Evolutionary conservation across 2,888 invertebrate species (phyloP).

Genomic region (Panzeria rudis): DNA sequence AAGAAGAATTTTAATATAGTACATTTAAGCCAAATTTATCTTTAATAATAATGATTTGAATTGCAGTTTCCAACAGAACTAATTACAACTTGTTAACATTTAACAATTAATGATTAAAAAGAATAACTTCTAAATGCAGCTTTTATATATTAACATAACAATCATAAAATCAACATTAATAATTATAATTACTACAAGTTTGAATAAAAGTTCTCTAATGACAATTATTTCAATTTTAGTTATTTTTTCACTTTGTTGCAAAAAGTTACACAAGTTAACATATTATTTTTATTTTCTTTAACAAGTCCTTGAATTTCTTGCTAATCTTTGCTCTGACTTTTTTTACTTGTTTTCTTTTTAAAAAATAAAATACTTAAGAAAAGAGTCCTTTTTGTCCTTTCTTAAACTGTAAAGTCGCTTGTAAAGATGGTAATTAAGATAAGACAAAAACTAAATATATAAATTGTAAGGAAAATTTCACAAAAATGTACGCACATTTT

Average conservation of each 20-base stretch:
- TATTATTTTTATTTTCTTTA: conserved; percentile 32
- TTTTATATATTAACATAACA: conserved; percentile 31
- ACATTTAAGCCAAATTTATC: neutral
- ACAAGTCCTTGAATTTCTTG: conserved; percentile 44
- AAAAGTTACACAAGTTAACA: conserved; percentile 46
- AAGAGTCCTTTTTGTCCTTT: conserved; percentile 33
- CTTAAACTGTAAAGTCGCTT: conserved; percentile 58
- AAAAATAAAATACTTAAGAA: conserved; percentile 41
- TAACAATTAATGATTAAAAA: conserved; percentile 24
- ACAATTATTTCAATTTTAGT: conserved; percentile 38
- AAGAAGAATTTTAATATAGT: neutral
- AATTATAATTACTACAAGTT: conserved; percentile 33
- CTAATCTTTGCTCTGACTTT: conserved; percentile 35
- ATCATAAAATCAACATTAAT: conserved; percentile 25
- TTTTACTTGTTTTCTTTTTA: conserved; percentile 26
- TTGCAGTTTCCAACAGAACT: neutral
- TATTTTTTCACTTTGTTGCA: conserved; percentile 19
- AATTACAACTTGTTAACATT: neutral
- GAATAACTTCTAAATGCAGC: conserved; percentile 7
- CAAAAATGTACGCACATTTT: conserved; percentile 13
- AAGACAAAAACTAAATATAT: conserved; percentile 66
- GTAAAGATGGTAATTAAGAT: conserved; percentile 72
- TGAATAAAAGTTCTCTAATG: conserved; percentile 34
- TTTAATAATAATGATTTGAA: conserved; percentile 5
- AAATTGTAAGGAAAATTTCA: conserved; percentile 55